phyloP scores from a whole-genome alignment of 2,113 vertebrate species.

The Narcine bancroftii region DNA sequence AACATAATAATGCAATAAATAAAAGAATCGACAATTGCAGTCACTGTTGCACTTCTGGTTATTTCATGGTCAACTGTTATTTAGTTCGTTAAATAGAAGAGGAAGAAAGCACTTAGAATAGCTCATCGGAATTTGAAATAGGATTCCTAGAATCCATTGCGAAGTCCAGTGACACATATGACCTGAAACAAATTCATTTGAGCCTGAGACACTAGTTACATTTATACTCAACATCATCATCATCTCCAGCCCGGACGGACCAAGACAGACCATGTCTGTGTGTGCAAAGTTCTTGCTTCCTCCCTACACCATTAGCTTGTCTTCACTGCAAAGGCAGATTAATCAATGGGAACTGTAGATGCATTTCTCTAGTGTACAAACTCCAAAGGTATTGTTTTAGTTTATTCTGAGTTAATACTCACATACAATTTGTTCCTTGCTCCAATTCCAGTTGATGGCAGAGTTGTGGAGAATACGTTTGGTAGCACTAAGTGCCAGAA shows the following conservation, averaged over 20 bases:
- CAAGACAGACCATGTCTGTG: background rate
- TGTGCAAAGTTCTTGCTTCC: background rate
- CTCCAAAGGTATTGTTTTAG: background rate
- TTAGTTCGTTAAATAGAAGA: background rate
- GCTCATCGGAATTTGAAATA: background rate
- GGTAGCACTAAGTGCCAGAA: background rate
- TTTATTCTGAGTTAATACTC: background rate
- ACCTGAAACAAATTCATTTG: background rate
- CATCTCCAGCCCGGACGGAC: background rate
- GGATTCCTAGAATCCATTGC: background rate
- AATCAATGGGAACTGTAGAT: no score
- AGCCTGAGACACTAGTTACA: background rate
- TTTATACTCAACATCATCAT: background rate
- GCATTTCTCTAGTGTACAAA: background rate
- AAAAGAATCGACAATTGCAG: background rate
- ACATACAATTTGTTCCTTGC: background rate
- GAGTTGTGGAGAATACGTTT: background rate
- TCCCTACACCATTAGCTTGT: background rate
- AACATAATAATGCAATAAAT: background rate
- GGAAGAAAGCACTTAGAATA: background rate
- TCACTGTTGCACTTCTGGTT: slow-evolving; percentile 5
- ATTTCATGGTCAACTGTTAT: background rate
- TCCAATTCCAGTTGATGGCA: background rate
- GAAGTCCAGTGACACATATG: background rate
- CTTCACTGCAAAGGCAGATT: background rate